Conservation (phyloP, 2,888 invertebrate genomes). For the Amiota minor region DNA sequence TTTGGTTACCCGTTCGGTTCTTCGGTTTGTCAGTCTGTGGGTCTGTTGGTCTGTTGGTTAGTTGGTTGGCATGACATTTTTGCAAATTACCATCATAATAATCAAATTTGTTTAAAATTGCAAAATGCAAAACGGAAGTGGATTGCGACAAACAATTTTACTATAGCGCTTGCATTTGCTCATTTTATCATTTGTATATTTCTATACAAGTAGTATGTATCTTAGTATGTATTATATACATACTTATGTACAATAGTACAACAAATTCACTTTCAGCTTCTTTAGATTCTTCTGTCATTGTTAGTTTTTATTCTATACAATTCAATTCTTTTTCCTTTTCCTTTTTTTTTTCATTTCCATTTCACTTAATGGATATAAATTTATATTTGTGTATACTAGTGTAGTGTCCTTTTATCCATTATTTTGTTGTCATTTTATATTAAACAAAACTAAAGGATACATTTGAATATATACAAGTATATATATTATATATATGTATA, state of each 20-base stretch:
- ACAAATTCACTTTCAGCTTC: too few relatives aligned
- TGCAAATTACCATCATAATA: constrained; percentile 66
- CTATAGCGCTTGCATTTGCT: constrained; percentile 6
- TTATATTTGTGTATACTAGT: neutral
- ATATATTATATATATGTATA: too few relatives aligned
- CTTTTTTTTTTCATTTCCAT: neutral
- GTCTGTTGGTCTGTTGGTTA: neutral
- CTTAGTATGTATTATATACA: too few relatives aligned
- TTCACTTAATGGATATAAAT: neutral
- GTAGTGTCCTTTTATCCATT: neutral
- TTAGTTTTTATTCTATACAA: too few relatives aligned
- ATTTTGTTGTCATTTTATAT: neutral
- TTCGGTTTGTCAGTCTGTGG: neutral
- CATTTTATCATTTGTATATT: neutral
- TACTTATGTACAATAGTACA: too few relatives aligned
- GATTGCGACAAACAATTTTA: constrained; percentile 28
- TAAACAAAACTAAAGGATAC: constrained; percentile 3
- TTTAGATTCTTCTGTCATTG: too few relatives aligned
- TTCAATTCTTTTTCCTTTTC: neutral
- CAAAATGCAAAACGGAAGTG: constrained; percentile 63
- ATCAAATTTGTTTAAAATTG: constrained; percentile 67
- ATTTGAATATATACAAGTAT: neutral
- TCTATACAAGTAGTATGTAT: neutral
- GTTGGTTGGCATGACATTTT: constrained; percentile 59
- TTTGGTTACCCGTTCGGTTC: neutral